Conservation (phyloP, 2,113 vertebrate genomes). For the Lophura nycthemera region DNA sequence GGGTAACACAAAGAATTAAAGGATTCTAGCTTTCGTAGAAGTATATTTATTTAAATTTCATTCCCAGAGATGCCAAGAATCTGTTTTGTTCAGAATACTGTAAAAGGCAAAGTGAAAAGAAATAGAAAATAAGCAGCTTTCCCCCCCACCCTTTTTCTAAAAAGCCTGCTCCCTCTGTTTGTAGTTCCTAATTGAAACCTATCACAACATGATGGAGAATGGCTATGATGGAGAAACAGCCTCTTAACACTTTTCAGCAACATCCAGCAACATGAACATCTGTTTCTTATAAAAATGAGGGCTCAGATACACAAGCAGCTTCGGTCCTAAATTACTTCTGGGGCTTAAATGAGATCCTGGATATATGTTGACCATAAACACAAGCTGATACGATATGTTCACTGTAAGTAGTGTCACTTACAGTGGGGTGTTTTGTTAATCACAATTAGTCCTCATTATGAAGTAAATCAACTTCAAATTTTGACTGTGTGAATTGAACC, state of each 20-base stretch:
- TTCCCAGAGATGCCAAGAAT: not conserved
- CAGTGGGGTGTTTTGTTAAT: accelerated
- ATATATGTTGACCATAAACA: not conserved
- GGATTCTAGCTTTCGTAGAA: not conserved
- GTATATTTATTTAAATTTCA: not conserved
- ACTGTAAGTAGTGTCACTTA: not conserved
- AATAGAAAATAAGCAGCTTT: not conserved
- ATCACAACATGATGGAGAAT: not conserved
- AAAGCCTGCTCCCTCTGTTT: not conserved
- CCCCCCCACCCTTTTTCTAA: not conserved
- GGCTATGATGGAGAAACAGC: not conserved
- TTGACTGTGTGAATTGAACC: not conserved
- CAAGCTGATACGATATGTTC: not conserved
- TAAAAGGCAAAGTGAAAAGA: not conserved
- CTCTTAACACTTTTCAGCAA: not conserved
- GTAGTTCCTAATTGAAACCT: not conserved
- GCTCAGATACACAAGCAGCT: not conserved
- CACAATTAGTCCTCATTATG: not conserved
- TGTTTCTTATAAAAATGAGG: not conserved
- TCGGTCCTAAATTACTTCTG: not conserved
- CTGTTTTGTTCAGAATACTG: not conserved
- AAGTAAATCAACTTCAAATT: not conserved
- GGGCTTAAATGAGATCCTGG: not conserved
- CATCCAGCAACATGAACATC: not conserved
- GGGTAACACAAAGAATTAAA: not conserved